A percentile compares a stretch with the other conserved stretches of the same genome.
Conservation (phyloP, 1,140 invertebrate species). For the Eumaeus atala region DNA sequence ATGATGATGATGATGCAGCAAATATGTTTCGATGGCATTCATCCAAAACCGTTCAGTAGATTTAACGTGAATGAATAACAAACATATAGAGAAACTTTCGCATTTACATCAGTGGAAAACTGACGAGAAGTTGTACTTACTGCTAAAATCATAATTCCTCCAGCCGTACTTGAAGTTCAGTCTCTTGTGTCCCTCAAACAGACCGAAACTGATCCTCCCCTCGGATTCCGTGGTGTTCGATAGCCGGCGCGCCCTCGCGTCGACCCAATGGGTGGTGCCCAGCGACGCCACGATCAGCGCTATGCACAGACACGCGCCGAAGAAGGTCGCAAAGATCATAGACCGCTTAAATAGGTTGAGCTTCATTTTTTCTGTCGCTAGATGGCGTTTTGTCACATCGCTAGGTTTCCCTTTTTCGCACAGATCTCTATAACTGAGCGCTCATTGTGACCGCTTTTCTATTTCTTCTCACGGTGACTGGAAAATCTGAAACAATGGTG, state of each 20-base stretch:
- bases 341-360: slow-evolving; percentile 81
- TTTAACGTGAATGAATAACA: too few species aligned
- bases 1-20: too few species aligned
- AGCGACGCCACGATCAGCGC: slow-evolving; percentile 88
- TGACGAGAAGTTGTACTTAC: slow-evolving; percentile 67
- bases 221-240: slow-evolving; percentile 82
- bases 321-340: slow-evolving; percentile 92
- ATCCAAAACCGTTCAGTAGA: too few species aligned
- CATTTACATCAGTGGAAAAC: too few species aligned
- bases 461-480: slow-evolving; percentile 31
- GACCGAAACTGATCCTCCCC: slow-evolving; percentile 86
- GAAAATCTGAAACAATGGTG: slow-evolving; percentile 49
- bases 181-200: slow-evolving; percentile 89
- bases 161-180: slow-evolving; percentile 88
- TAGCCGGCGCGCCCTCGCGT: slow-evolving; percentile 81
- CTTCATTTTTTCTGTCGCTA: slow-evolving; percentile 51
- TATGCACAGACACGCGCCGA: slow-evolving; percentile 87
- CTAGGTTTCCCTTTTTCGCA: slow-evolving; percentile 8
- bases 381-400: slow-evolving; percentile 35
- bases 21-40: too few species aligned
- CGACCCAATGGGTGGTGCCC: slow-evolving; percentile 92
- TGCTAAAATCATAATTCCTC: slow-evolving; percentile 82
- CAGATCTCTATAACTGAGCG: slow-evolving; percentile 1
- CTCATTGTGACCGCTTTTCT: slow-evolving; percentile 26
- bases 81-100: too few species aligned